phyloP scores from a whole-genome alignment of 2,113 vertebrate species.

The Dicaeum eximium region DNA sequence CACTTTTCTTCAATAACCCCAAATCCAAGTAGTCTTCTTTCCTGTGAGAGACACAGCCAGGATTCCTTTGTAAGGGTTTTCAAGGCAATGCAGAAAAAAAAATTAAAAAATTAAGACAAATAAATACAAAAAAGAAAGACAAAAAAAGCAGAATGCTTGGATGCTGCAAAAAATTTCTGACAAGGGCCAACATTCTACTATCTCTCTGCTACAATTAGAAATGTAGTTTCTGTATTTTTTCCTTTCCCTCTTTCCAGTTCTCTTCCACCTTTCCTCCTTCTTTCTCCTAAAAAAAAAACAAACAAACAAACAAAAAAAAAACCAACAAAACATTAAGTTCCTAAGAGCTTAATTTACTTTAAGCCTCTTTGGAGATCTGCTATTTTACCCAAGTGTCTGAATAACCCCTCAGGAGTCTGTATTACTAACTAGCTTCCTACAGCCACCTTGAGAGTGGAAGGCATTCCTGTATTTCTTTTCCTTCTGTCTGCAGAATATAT shows the following conservation, averaged over 20 bases:
- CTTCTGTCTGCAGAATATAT: not conserved
- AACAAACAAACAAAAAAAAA: not conserved
- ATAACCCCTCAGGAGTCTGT: not conserved
- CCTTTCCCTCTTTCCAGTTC: accelerated
- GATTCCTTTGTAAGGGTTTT: not conserved
- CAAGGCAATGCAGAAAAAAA: not conserved
- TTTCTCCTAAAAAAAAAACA: not conserved
- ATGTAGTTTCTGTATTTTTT: not conserved
- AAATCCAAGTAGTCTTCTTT: not conserved
- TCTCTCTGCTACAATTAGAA: not conserved
- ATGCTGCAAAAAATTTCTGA: not conserved
- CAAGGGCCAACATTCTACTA: not conserved
- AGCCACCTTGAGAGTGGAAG: not conserved
- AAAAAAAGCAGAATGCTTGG: not conserved
- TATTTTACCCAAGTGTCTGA: not conserved
- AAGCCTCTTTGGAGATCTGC: not conserved
- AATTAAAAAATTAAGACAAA: not conserved
- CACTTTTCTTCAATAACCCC: not conserved
- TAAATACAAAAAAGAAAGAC: not conserved
- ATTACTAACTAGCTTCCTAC: not conserved
- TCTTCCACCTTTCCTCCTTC: not conserved
- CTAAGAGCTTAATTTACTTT: not conserved
- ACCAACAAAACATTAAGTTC: not conserved
- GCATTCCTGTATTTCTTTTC: not conserved
- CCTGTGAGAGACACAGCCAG: not conserved